phyloP scores from a whole-genome alignment of 1,140 invertebrate species.

The Drosophila nikananu region DNA sequence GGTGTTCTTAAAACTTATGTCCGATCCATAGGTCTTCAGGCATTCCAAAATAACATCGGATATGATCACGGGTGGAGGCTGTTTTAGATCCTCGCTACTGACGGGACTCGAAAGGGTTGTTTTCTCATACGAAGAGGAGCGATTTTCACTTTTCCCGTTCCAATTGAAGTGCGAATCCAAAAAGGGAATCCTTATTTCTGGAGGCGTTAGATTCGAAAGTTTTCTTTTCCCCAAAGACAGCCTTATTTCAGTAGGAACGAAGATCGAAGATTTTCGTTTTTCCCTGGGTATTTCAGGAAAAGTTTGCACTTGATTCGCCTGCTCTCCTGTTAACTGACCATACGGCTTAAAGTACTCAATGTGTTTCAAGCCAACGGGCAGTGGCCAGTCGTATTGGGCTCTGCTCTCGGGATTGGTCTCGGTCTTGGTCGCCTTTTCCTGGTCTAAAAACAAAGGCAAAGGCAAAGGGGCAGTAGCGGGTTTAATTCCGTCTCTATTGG shows the following conservation, averaged over 20 bases:
- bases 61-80: neutral
- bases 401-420: neutral
- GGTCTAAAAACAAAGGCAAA: neutral
- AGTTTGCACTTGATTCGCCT: neutral
- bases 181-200: neutral
- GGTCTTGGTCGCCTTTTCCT: neutral
- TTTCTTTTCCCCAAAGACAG: neutral
- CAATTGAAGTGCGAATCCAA: neutral
- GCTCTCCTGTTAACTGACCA: neutral
- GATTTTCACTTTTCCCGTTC: rapidly evolving
- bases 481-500: neutral
- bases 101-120: rapidly evolving
- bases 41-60: conserved; percentile 2
- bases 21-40: neutral
- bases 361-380: neutral
- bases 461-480: neutral
- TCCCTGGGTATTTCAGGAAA: neutral
- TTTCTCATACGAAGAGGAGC: neutral
- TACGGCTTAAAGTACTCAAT: neutral
- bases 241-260: too few species aligned
- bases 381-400: neutral
- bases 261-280: neutral
- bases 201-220: too few species aligned
- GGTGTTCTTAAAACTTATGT: neutral
- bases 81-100: neutral